Conservation (phyloP, 2,797 vertebrate species). For the Eremophila alpestris region DNA sequence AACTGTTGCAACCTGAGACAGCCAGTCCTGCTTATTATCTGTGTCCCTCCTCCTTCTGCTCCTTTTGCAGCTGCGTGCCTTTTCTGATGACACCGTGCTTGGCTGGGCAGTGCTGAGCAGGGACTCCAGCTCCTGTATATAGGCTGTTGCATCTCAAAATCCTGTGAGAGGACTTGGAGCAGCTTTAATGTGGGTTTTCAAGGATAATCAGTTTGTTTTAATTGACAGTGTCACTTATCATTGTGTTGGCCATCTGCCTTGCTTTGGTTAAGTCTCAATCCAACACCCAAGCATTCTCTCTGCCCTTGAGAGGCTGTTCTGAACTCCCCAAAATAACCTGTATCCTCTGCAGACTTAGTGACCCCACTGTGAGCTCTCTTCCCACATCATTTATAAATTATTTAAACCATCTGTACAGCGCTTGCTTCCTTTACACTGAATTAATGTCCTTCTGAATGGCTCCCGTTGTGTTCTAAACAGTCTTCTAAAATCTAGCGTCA, state of each 20-base stretch:
- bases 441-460: neutral
- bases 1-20: neutral
- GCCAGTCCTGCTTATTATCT: neutral
- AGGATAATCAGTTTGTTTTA: neutral
- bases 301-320: conserved; percentile 4
- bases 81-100: neutral
- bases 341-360: neutral
- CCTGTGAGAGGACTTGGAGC: neutral
- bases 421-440: neutral
- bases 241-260: neutral
- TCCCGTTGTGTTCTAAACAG: neutral
- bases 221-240: neutral
- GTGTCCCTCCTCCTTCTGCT: neutral
- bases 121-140: neutral
- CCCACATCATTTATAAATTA: neutral
- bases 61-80: neutral
- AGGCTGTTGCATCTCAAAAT: neutral
- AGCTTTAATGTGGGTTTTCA: neutral
- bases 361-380: neutral
- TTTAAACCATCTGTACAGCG: neutral
- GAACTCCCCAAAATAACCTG: neutral
- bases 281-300: neutral
- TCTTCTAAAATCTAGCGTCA: neutral
- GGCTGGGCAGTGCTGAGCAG: neutral
- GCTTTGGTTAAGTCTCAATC: neutral